Conservation (phyloP, 2,113 vertebrate genomes). For the Hippocampus abdominalis region DNA sequence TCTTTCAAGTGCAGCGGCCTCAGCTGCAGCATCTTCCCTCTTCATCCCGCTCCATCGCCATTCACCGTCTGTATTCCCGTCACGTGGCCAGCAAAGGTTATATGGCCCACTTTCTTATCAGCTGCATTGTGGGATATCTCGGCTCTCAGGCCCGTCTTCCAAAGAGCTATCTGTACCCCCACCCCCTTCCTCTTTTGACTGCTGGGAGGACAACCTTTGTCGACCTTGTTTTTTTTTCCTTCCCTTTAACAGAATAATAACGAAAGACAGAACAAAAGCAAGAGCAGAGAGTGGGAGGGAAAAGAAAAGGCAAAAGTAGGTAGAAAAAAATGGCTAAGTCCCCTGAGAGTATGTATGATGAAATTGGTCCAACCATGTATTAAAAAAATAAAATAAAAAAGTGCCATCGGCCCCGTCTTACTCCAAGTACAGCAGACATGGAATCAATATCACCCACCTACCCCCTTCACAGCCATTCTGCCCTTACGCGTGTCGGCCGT, state of each 20-base stretch:
- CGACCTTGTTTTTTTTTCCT: constrained; percentile 69
- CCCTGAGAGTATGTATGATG: constrained; percentile 65
- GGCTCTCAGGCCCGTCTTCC: constrained; percentile 63
- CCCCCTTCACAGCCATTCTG: constrained; percentile 45
- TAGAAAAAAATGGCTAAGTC: constrained; percentile 29
- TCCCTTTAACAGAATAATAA: constrained; percentile 65
- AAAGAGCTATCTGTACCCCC: constrained; percentile 61
- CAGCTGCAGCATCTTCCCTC: constrained; percentile 39
- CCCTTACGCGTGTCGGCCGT: constrained; percentile 46
- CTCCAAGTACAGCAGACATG: constrained; percentile 65
- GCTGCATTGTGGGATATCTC: constrained; percentile 79
- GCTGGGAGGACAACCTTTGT: constrained; percentile 58
- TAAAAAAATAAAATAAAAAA: constrained; percentile 42
- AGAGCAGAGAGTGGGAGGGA: constrained; percentile 40
- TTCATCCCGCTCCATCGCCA: constrained; percentile 49
- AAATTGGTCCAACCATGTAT: constrained; percentile 63
- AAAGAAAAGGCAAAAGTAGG: constrained; percentile 41
- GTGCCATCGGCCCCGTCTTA: constrained; percentile 52
- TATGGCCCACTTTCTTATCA: constrained; percentile 82
- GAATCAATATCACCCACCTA: constrained; percentile 66
- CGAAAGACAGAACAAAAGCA: constrained; percentile 60
- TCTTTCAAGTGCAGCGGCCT: constrained; percentile 57
- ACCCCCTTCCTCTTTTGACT: constrained; percentile 64
- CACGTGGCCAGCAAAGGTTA: constrained; percentile 75
- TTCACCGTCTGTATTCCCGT: constrained; percentile 75